Percentiles rank a stretch among this genome's conserved stretches.
phyloP scores from a whole-genome alignment of 2,888 invertebrate species.

The Dioctria rufipes region DNA sequence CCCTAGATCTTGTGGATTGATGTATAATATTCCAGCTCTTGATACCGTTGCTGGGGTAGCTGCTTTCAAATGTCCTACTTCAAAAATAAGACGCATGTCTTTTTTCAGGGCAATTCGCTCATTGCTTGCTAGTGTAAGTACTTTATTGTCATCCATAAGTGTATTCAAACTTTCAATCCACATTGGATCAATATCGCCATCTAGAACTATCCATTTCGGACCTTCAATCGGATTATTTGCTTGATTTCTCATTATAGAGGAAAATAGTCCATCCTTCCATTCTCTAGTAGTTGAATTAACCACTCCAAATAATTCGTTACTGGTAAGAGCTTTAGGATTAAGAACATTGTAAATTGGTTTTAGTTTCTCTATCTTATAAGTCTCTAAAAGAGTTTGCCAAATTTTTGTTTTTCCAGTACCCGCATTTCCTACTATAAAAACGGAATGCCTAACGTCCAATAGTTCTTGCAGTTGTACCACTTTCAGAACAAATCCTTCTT shows the following conservation, averaged over 20 bases:
- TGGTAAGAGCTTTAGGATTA: constrained; percentile 97
- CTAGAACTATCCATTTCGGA: constrained; percentile 95
- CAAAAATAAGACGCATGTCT: constrained; percentile 91
- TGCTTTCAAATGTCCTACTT: constrained; percentile 89
- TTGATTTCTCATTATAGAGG: constrained; percentile 93
- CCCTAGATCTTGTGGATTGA: constrained; percentile 94
- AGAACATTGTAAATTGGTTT: constrained; percentile 91
- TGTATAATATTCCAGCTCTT: constrained; percentile 93
- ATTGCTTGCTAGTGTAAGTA: constrained; percentile 92
- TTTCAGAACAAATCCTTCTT: constrained; percentile 89
- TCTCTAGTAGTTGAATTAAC: constrained; percentile 95
- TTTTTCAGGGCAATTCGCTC: constrained; percentile 93
- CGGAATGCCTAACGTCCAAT: constrained; percentile 94
- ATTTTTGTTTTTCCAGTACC: constrained; percentile 96
- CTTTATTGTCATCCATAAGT: constrained; percentile 97
- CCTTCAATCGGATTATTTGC: constrained; percentile 89
- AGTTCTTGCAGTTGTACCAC: constrained; percentile 93
- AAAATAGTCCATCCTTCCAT: constrained; percentile 93
- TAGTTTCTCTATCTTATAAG: constrained; percentile 84
- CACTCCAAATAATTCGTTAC: constrained; percentile 94
- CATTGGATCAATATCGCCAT: constrained; percentile 98
- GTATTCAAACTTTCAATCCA: constrained; percentile 98
- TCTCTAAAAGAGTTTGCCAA: constrained; percentile 90
- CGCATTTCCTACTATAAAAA: constrained; percentile 88
- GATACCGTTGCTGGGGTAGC: constrained; percentile 98